Percentiles rank a stretch among this genome's conserved stretches.
Evolutionary conservation across 1,140 invertebrate genomes (phyloP).

Genomic region (Heterodera carotae): DNA sequence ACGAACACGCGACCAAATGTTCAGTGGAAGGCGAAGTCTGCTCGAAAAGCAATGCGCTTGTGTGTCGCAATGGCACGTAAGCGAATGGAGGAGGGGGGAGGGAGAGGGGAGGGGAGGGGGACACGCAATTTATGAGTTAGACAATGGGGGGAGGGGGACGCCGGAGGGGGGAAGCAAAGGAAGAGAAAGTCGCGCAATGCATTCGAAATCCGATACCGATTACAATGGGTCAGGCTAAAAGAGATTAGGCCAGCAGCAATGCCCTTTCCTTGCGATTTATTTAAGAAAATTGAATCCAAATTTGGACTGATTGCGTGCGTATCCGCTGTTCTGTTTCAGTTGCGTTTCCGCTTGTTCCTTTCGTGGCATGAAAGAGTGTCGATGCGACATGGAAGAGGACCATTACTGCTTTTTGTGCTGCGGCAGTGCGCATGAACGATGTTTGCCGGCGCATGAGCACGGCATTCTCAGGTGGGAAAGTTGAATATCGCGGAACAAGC

Average conservation of each 20-base stretch:
- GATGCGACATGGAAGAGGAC: slow-evolving; percentile 63
- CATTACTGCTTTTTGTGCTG: slow-evolving; percentile 66
- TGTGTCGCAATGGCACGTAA: slow-evolving; percentile 63
- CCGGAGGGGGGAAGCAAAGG: too few relatives aligned
- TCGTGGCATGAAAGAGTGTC: slow-evolving; percentile 62
- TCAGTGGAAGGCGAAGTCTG: slow-evolving; percentile 48
- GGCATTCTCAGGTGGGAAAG: slow-evolving; percentile 55
- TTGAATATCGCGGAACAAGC: not conserved
- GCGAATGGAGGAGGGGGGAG: slow-evolving; percentile 21
- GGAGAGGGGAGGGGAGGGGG: too few relatives aligned
- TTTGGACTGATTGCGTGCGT: not conserved
- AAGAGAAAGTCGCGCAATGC: too few relatives aligned
- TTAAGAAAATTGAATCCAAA: not conserved
- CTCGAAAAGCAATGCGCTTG: slow-evolving; percentile 55
- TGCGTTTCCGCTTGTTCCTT: slow-evolving; percentile 61
- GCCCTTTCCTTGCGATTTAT: too few relatives aligned
- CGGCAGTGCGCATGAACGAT: slow-evolving; percentile 54
- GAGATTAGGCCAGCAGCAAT: too few relatives aligned
- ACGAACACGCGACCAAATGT: slow-evolving; percentile 16
- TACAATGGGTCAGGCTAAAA: too few relatives aligned
- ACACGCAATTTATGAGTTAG: too few relatives aligned
- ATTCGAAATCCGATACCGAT: slow-evolving; percentile 10
- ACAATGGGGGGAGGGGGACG: not conserved
- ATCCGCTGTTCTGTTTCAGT: too few relatives aligned
- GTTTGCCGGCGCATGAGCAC: slow-evolving; percentile 61